Conservation (phyloP, 2,113 vertebrate genomes). For the Archocentrus centrarchus region DNA sequence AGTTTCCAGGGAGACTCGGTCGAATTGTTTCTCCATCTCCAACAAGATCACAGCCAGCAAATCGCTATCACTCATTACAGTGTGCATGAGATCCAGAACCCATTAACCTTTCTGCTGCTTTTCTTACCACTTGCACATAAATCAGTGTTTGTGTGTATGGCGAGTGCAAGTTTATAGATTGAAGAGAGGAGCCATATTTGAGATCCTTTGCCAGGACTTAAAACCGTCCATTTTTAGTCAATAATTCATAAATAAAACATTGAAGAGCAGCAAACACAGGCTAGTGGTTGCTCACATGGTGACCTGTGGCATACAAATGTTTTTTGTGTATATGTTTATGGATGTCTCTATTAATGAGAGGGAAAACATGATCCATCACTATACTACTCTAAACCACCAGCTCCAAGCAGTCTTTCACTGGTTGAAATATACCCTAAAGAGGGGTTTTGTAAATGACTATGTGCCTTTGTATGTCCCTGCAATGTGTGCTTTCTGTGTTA, state of each 20-base stretch:
- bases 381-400: constrained; percentile 11
- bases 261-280: constrained; percentile 3
- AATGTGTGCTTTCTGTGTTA: constrained; percentile 7
- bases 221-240: background rate
- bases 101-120: constrained; percentile 44
- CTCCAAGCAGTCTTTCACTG: constrained; percentile 44
- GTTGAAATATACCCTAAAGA: constrained; percentile 51
- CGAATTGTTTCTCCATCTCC: background rate
- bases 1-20: constrained; percentile 14
- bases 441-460: constrained; percentile 32
- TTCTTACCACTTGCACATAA: background rate
- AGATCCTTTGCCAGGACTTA: background rate
- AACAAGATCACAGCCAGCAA: constrained; percentile 13
- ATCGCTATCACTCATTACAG: constrained; percentile 36
- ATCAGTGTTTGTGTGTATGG: background rate
- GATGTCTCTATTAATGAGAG: background rate
- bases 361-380: constrained; percentile 25
- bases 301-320: constrained; percentile 16
- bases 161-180: background rate
- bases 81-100: constrained; percentile 33
- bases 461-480: constrained; percentile 16
- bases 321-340: background rate
- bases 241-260: constrained; percentile 26
- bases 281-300: constrained; percentile 3
- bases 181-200: background rate